Base-by-base conservation (phyloP, 2,113 vertebrate species). In the Vombatus ursinus region DNA sequence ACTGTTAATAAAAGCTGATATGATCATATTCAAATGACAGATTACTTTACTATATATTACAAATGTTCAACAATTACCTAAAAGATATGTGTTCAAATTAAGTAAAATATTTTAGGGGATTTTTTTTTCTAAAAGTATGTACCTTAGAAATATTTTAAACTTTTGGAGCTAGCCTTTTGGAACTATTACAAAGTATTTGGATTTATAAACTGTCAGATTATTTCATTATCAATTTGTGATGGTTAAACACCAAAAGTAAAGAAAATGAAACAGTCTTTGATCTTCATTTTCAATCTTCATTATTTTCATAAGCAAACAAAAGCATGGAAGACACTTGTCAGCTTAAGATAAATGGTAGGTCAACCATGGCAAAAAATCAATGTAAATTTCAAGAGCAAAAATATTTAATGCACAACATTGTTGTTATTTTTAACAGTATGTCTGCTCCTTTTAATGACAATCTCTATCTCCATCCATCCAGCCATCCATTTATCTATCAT, bases 231-330 rank as follows among this genome's bases (percentile, higher is more conserved):
- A 93, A 23, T 96, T 94, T 91, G 2, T 24, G 7, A 93, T 90
- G 94, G 61, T 5, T 28, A 61, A 2, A 53, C 22, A 89, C 12
- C 57, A 91, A 53, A 26, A 89, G 49, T 23, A 37, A 50, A 91
- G 28, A 92, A 12, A 23, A 47, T 1, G 52, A 49, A n/a, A 49
- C 31, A 89, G 8, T 94, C 14, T 96, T 97, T 96, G 49, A 96
- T 31, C 19, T 97, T 77, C 37, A n/a, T 90, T 49, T 97, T 19
- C 95, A 93, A 8, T 51, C 52, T 95, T 96, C 90, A 47, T 37
- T 44, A 47, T 94, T 97, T 96, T 96, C 12, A 11, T 89, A 95
- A 53, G 23, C 24, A 97, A 96, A 92, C 3, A 49, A 95, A 97
- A 92, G 0, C 3, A 95, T 24, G 52, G 50, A 49, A 97, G 90